Percentiles rank a stretch among this genome's conserved stretches.
These are phyloP conservation scores for Hipposideros armiger DNA, from an alignment of 2,113 vertebrate species.

Conservation along the genomic window DNA sequence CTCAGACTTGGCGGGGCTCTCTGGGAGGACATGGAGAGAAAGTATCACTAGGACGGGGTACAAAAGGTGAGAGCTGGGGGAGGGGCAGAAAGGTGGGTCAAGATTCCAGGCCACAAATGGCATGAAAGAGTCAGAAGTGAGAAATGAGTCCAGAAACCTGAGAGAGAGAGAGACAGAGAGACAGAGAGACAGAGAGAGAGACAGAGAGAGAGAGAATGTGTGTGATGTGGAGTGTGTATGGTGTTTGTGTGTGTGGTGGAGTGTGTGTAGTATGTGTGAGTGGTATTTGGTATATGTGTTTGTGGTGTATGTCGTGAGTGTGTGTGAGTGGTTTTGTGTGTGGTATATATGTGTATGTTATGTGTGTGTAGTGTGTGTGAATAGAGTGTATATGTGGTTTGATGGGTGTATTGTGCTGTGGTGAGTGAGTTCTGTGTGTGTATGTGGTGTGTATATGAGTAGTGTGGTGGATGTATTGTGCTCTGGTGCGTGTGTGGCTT, in stretches of 20 bases:
- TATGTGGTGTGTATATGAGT: neutral
- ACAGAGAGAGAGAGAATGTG: no score
- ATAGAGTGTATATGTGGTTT: neutral
- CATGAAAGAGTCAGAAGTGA: neutral
- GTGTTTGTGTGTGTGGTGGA: no score
- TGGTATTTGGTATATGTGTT: no score
- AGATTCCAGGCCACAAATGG: neutral
- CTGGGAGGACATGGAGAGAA: neutral
- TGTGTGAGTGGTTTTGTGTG: neutral
- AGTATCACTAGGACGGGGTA: neutral
- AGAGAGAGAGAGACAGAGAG: neutral
- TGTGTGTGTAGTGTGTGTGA: neutral
- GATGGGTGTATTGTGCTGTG: no score
- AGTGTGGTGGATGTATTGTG: no score
- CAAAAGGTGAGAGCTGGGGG: no score
- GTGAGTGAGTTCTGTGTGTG: neutral
- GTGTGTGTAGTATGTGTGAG: no score
- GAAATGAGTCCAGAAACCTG: no score
- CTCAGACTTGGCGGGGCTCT: no score
- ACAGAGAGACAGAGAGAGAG: no score
- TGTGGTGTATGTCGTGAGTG: neutral
- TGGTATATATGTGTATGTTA: neutral
- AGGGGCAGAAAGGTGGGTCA: rapidly evolving
- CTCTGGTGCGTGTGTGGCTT: neutral
- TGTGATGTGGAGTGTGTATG: no score